Conservation (phyloP, 2,888 invertebrate genomes). For the Panopea generosa region DNA sequence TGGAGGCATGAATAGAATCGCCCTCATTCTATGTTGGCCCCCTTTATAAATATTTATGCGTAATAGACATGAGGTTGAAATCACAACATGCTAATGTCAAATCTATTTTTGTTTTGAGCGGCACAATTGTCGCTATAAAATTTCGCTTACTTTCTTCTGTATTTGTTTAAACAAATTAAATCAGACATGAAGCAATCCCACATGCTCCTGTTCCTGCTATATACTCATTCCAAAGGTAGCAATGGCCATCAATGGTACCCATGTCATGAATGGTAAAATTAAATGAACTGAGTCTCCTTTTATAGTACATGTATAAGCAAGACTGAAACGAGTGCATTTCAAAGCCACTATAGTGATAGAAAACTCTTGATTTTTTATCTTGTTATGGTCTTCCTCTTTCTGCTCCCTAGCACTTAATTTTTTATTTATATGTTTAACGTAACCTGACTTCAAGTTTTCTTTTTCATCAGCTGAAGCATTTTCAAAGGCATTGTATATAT, state of each 20-base stretch:
- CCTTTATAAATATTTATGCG: constrained; percentile 37
- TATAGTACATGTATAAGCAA: constrained; percentile 39
- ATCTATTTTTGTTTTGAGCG: constrained; percentile 43
- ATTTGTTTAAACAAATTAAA: constrained; percentile 16
- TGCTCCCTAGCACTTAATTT: too few species aligned
- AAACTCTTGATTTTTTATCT: too few species aligned
- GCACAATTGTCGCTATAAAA: constrained; percentile 40
- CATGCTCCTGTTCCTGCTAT: constrained; percentile 32
- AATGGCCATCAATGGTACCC: constrained; percentile 22
- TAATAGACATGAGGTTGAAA: constrained; percentile 23
- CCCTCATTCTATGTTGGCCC: constrained; percentile 36
- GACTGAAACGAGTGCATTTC: constrained; percentile 31
- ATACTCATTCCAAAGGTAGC: constrained; percentile 40
- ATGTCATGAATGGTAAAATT: constrained; percentile 46
- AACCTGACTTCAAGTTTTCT: too few species aligned
- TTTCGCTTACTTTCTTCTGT: too few species aligned
- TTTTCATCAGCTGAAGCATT: too few species aligned
- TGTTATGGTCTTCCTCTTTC: too few species aligned
- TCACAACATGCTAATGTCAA: constrained; percentile 39
- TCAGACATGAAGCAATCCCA: constrained; percentile 41
- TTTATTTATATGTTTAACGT: too few species aligned
- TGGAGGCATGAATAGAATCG: constrained; percentile 21
- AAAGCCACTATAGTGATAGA: constrained; percentile 12
- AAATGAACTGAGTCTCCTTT: constrained; percentile 38
- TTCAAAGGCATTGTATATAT: too few species aligned